Base-by-base conservation (phyloP, 2,797 vertebrate species). In the Oreonectes daqikongensis region DNA sequence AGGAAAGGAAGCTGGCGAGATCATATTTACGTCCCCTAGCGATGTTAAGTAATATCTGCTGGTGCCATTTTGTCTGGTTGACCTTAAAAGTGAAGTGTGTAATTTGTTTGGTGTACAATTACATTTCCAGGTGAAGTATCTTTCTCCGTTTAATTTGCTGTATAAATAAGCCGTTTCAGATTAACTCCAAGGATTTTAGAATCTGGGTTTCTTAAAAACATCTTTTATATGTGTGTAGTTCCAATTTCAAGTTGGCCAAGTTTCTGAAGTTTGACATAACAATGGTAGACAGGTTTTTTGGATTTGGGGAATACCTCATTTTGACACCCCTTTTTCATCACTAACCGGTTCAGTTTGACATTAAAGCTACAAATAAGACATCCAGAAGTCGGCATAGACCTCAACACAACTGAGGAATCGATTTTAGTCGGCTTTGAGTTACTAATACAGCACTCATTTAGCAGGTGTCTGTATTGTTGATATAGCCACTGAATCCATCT, bases 401-500 rank as follows among this genome's bases (percentile, higher is more conserved):
- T 17, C 5, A 59, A 26, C 20, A 12, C 55, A 30, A 17, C 14
- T 12, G 2, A 15, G 26, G 26, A 59, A 59, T 30, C 17, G 52
- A 26, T 26, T 24, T 26, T 10, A 24, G 4, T 55, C 40, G 9
- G n/a, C 12, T 55, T 24, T 24, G 22, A 59, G 55, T 59, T 59
- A 59, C 15, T 28, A 59, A 30, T 17, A 17, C 26, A 57, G 12
- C 71, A 65, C 46, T 68, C 67, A 48, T 24, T 14, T 28, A 67
- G 44, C 40, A 70, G 60, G 42, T 57, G 46, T 73, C 48, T 80
- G 44, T 61, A 67, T 59, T 72, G 68, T 32, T 44, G 53, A 42
- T 44, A 77, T 63, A 61, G 55, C 30, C 40, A 60, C 17, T 72
- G 73, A 80, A 61, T 66, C 59, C 72, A 75, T 84, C 68, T 80